Conservation (phyloP, 2,888 invertebrate species). For the Cylloceria caligata region DNA sequence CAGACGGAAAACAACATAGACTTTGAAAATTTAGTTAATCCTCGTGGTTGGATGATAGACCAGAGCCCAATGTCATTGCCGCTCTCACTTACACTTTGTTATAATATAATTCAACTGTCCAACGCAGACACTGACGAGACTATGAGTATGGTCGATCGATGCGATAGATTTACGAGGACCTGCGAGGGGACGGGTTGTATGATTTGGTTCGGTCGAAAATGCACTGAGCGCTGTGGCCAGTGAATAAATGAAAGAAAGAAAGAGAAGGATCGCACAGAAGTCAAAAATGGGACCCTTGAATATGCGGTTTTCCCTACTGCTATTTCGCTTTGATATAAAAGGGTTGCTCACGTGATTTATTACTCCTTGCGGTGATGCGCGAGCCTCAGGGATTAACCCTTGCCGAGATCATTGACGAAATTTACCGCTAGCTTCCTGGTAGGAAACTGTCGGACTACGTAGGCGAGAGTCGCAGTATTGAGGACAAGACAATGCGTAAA, state of each 20-base stretch:
- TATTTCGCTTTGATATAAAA: conserved; percentile 57
- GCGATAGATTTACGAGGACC: conserved; percentile 61
- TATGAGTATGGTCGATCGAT: conserved; percentile 49
- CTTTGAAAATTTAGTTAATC: conserved; percentile 44
- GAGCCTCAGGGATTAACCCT: conserved; percentile 65
- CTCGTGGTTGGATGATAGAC: conserved; percentile 4
- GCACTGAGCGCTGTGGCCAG: neutral
- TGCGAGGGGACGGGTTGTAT: conserved; percentile 62
- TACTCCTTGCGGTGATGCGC: conserved; percentile 65
- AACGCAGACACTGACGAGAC: conserved; percentile 20
- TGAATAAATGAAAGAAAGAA: conserved; percentile 8
- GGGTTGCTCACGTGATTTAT: conserved; percentile 67
- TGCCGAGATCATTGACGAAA: conserved; percentile 49
- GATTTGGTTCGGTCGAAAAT: conserved; percentile 46
- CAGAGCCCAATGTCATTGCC: neutral
- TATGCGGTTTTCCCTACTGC: conserved; percentile 59
- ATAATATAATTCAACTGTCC: conserved; percentile 46
- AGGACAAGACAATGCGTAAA: conserved; percentile 8
- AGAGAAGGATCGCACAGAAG: conserved; percentile 19
- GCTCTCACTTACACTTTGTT: neutral
- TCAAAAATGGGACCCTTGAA: conserved; percentile 7
- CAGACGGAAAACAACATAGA: conserved; percentile 3
- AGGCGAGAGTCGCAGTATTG: neutral
- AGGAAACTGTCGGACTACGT: neutral
- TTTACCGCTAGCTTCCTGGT: conserved; percentile 48